Conservation (phyloP, 1,140 invertebrate species). For the Atta colombica region DNA sequence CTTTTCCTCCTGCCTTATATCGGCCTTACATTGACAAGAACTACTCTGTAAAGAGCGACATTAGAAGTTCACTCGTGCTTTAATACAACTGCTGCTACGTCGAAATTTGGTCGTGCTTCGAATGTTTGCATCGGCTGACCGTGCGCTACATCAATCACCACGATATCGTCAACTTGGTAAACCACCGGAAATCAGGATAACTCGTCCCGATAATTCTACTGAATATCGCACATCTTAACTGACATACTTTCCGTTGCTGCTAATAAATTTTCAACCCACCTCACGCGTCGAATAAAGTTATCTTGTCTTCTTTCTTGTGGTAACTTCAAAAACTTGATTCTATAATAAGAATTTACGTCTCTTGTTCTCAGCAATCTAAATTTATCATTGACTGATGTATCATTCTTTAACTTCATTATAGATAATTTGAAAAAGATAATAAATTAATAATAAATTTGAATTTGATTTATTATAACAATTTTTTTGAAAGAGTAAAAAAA, state of each 20-base stretch:
- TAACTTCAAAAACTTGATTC: constrained; percentile 11
- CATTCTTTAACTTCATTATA: background rate
- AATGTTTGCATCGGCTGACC: constrained; percentile 28
- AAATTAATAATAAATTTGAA: background rate
- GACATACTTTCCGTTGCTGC: background rate
- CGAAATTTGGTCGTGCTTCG: constrained; percentile 51
- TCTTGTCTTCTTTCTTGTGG: background rate
- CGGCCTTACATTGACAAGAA: background rate
- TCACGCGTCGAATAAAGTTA: constrained; percentile 5
- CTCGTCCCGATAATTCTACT: constrained; percentile 27
- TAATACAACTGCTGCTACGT: constrained; percentile 35
- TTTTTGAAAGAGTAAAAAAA: constrained; percentile 6
- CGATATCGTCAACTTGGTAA: constrained; percentile 49
- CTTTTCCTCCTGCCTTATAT: background rate
- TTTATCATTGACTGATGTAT: background rate
- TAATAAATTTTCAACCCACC: background rate
- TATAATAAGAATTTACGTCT: background rate
- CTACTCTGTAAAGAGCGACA: background rate
- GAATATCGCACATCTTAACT: constrained; percentile 23
- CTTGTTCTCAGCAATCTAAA: background rate
- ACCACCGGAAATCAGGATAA: constrained; percentile 57
- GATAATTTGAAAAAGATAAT: background rate
- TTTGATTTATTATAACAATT: background rate
- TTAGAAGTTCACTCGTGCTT: constrained; percentile 46
- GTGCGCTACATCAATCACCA: constrained; percentile 24